Evolutionary conservation across 2,113 vertebrate genomes (phyloP).

Genomic region (Toxotes chatareus): DNA sequence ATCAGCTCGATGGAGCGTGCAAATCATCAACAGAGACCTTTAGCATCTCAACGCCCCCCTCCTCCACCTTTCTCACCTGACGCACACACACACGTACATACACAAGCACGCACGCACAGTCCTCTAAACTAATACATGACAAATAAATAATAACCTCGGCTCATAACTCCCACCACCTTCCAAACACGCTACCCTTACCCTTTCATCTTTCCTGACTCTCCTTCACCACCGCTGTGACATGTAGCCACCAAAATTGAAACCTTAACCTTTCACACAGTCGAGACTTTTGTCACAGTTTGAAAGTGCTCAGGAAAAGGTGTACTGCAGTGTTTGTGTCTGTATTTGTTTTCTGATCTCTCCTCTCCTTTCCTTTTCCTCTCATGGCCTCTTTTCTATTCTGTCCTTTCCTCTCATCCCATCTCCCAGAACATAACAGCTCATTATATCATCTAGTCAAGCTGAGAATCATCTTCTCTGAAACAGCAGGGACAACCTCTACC

Average conservation of each 20-base stretch:
- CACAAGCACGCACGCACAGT: slow-evolving; percentile 14
- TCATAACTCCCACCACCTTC: slow-evolving; percentile 30
- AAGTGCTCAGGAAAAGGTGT: slow-evolving; percentile 38
- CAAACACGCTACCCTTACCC: slow-evolving; percentile 43
- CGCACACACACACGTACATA: slow-evolving; percentile 26
- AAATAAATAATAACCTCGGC: slow-evolving; percentile 74
- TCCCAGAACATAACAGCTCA: slow-evolving; percentile 75
- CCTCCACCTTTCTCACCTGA: slow-evolving; percentile 65
- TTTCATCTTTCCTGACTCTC: slow-evolving; percentile 46
- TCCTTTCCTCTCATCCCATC: slow-evolving; percentile 76
- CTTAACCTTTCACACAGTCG: slow-evolving; percentile 83
- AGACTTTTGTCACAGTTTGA: slow-evolving; percentile 79
- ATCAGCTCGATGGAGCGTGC: slow-evolving; percentile 81
- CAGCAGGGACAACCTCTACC: slow-evolving; percentile 73
- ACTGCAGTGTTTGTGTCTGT: slow-evolving; percentile 23
- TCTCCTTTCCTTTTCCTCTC: slow-evolving; percentile 34
- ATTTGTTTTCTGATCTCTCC: slow-evolving; percentile 50
- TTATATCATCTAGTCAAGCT: slow-evolving; percentile 80
- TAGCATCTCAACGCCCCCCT: slow-evolving; percentile 69
- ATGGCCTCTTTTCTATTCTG: slow-evolving; percentile 53
- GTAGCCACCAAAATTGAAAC: slow-evolving; percentile 71
- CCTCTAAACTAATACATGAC: slow-evolving; percentile 65
- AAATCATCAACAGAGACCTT: slow-evolving; percentile 87
- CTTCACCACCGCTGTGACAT: slow-evolving; percentile 55
- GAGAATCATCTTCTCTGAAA: slow-evolving; percentile 73